Conservation (phyloP, 2,113 vertebrate genomes). For the Podiceps cristatus region DNA sequence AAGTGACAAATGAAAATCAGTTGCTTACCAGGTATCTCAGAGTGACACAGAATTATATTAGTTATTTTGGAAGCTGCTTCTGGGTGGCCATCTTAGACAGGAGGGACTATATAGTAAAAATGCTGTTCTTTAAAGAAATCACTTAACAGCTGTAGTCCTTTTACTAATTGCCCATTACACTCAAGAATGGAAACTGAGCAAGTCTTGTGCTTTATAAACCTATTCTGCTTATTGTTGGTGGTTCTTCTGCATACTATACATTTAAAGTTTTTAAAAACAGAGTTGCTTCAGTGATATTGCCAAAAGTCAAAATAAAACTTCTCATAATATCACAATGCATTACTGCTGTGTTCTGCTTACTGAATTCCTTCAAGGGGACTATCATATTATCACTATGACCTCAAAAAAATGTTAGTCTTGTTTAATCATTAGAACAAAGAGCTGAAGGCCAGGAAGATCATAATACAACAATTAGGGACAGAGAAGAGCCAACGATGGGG, state of each 20-base stretch:
- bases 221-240: background rate
- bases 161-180: background rate
- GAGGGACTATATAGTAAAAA: background rate
- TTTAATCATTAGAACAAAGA: slow-evolving; percentile 41
- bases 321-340: background rate
- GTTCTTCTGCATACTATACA: background rate
- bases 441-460: slow-evolving; percentile 8
- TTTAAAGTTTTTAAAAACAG: background rate
- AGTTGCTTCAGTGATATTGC: background rate
- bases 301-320: background rate
- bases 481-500: background rate
- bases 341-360: background rate
- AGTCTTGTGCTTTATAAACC: background rate
- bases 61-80: background rate
- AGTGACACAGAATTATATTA: background rate
- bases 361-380: slow-evolving; percentile 26
- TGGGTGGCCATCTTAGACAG: background rate
- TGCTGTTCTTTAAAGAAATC: background rate
- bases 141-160: background rate
- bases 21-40: background rate
- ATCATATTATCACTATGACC: slow-evolving; percentile 31
- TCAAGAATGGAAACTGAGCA: background rate
- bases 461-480: background rate
- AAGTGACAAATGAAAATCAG: background rate
- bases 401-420: slow-evolving; percentile 35